phyloP scores from a whole-genome alignment of 2,113 vertebrate species.

The Chaenocephalus aceratus region DNA sequence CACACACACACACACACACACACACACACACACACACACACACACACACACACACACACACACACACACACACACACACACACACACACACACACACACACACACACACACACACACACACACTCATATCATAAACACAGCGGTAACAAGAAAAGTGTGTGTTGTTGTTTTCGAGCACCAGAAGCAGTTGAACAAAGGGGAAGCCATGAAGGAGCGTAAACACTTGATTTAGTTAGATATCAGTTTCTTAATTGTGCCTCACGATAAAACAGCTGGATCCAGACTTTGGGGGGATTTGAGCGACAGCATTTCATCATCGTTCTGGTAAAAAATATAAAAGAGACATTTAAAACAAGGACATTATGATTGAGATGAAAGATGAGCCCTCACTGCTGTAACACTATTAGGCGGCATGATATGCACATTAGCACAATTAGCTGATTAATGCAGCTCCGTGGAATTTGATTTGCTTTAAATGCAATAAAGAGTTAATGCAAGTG shows the following conservation, averaged over 20 bases:
- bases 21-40: conserved; percentile 40
- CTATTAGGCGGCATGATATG: conserved; percentile 41
- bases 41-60: conserved; percentile 42
- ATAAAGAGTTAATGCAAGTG: conserved; percentile 39
- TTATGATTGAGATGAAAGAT: conserved; percentile 11
- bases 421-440: conserved; percentile 47
- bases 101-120: conserved; percentile 45
- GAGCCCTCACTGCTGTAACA: conserved; percentile 17
- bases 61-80: conserved; percentile 22
- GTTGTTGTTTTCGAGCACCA: background rate
- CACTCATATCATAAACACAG: conserved; percentile 23
- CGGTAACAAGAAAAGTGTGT: conserved; percentile 16
- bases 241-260: background rate
- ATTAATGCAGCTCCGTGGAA: conserved; percentile 44
- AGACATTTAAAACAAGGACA: background rate
- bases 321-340: background rate
- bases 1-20: background rate
- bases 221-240: background rate
- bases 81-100: conserved; percentile 39
- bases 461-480: conserved; percentile 48
- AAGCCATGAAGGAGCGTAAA: background rate
- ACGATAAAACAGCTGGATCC: background rate
- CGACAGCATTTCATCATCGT: too few species aligned
- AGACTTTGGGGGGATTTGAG: too few species aligned
- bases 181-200: conserved; percentile 24